A percentile compares a stretch with the other conserved stretches of the same genome.
phyloP scores from a whole-genome alignment of 2,797 vertebrate species.

The Parauchenoglanis punctatus region DNA sequence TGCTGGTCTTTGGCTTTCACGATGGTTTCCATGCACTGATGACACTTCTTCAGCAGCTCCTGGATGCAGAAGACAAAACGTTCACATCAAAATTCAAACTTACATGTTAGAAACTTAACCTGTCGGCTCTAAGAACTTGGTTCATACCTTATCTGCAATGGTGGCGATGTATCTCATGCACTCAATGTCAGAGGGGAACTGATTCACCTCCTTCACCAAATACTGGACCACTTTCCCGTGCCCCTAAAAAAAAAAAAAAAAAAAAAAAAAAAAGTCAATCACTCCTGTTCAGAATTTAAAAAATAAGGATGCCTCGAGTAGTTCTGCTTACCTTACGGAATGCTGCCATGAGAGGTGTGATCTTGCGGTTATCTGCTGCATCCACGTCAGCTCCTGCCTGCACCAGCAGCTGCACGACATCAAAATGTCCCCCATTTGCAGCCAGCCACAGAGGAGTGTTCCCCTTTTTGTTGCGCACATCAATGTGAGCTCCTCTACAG shows the following conservation, averaged over 20 bases:
- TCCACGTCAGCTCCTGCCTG: slow-evolving; percentile 96
- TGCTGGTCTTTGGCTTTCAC: slow-evolving; percentile 99
- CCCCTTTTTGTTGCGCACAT: slow-evolving; percentile 98
- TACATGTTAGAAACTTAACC: neutral
- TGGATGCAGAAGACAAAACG: slow-evolving; percentile 57
- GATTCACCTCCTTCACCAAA: slow-evolving; percentile 98
- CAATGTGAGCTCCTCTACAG: slow-evolving; percentile 92
- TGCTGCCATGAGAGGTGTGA: slow-evolving; percentile 97
- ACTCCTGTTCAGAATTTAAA: neutral
- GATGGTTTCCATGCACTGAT: slow-evolving; percentile 99
- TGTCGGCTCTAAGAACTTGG: neutral
- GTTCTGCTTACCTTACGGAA: slow-evolving; percentile 88
- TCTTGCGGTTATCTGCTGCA: slow-evolving; percentile 97
- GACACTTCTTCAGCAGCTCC: slow-evolving; percentile 98
- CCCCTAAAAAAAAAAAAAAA: slow-evolving; percentile 74
- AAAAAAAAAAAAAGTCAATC: neutral
- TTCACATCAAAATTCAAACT: neutral
- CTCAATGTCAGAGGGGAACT: slow-evolving; percentile 97
- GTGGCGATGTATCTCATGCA: slow-evolving; percentile 99
- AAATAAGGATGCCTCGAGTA: neutral
- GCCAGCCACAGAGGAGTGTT: slow-evolving; percentile 98
- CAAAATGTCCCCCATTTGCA: slow-evolving; percentile 95
- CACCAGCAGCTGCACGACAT: slow-evolving; percentile 95
- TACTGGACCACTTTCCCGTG: slow-evolving; percentile 98
- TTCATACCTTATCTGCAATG: slow-evolving; percentile 92